Evolutionary conservation across 2,888 invertebrate genomes (phyloP).

Genomic region (Synanthedon tipuliformis): DNA sequence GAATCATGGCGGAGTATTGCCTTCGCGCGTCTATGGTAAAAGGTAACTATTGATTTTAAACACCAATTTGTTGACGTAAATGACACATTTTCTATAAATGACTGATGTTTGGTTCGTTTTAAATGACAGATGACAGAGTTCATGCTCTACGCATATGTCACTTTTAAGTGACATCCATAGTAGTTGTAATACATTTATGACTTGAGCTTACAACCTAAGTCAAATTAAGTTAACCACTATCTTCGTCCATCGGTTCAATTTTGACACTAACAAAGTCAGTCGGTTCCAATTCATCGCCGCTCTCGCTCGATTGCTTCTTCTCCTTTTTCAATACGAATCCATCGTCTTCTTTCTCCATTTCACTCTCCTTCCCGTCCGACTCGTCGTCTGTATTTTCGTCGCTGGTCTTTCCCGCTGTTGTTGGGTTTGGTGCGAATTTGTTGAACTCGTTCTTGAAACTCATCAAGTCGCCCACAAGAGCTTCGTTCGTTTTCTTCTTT

Average conservation of each 20-base stretch:
- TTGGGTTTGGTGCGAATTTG: neutral
- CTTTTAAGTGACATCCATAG: no score
- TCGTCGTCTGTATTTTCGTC: conserved; percentile 12
- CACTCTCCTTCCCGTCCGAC: conserved; percentile 9
- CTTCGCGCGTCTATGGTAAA: no score
- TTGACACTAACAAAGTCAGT: conserved; percentile 61
- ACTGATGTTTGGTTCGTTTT: no score
- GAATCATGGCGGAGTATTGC: no score
- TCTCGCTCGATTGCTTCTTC: neutral
- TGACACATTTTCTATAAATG: no score
- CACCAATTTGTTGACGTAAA: no score
- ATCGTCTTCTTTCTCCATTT: conserved; percentile 10
- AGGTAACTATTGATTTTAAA: no score
- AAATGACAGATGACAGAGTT: no score
- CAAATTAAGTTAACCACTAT: conserved; percentile 3
- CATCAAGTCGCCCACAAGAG: conserved; percentile 32
- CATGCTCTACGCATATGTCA: no score
- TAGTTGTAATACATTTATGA: conserved; percentile 7
- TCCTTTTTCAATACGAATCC: neutral
- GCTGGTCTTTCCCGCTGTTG: conserved; percentile 2
- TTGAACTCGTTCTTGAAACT: conserved; percentile 19
- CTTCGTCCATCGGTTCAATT: conserved; percentile 45
- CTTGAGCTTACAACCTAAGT: conserved; percentile 1
- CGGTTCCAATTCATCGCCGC: conserved; percentile 34
- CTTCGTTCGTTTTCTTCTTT: conserved; percentile 23